These are phyloP conservation scores for Xylocampa areola DNA, from an alignment of 2,888 invertebrate species.

Conservation along the genomic window DNA sequence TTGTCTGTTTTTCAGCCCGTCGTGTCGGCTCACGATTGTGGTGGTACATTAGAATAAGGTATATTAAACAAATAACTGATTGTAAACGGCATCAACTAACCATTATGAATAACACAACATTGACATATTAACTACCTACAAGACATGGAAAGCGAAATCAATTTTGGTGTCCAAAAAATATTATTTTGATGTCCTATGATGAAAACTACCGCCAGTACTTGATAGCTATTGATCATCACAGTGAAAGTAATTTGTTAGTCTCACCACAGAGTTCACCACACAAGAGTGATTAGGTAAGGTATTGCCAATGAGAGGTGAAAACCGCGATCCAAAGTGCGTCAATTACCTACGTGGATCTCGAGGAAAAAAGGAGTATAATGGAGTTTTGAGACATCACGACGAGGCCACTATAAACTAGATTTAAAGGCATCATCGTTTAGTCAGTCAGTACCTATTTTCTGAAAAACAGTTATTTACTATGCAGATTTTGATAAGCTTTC, in stretches of 20 bases:
- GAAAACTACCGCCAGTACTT: conserved; percentile 55
- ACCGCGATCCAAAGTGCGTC: conserved; percentile 61
- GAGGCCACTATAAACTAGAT: conserved; percentile 13
- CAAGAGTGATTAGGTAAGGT: conserved; percentile 67
- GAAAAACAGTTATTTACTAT: conserved; percentile 13
- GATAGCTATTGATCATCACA: conserved; percentile 63
- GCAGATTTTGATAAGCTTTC: conserved; percentile 26
- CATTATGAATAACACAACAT: conserved; percentile 54
- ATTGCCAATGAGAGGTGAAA: conserved; percentile 63
- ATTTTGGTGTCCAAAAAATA: conserved; percentile 56
- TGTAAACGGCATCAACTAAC: conserved; percentile 47
- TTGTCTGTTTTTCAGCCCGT: conserved; percentile 31
- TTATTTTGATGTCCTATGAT: conserved; percentile 67
- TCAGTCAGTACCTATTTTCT: conserved; percentile 21
- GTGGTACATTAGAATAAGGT: conserved; percentile 29
- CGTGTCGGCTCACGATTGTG: conserved; percentile 16
- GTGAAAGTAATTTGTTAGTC: conserved; percentile 79
- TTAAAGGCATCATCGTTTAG: too few species aligned
- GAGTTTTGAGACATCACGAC: conserved; percentile 19
- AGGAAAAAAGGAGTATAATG: conserved; percentile 41
- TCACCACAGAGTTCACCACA: conserved; percentile 71
- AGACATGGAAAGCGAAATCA: conserved; percentile 68
- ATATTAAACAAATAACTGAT: conserved; percentile 16
- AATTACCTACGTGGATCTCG: conserved; percentile 46
- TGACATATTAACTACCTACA: conserved; percentile 44